phyloP scores from a whole-genome alignment of 2,888 invertebrate species.

The Mystacides longicornis region DNA sequence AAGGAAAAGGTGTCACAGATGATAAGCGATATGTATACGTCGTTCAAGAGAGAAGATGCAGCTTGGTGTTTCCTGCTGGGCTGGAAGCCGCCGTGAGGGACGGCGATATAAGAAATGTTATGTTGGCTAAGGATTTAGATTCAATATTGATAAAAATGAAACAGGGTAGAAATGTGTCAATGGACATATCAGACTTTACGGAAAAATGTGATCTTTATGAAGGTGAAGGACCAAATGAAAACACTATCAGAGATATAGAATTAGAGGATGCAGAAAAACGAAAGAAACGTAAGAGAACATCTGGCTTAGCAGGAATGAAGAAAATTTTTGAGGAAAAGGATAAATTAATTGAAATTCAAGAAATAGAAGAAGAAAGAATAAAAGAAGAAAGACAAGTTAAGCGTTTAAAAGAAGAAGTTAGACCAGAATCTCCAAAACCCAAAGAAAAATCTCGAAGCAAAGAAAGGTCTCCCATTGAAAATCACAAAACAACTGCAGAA shows the following conservation, averaged over 20 bases:
- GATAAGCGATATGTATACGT: conserved; percentile 65
- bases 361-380: conserved; percentile 49
- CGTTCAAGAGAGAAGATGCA: conserved; percentile 65
- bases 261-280: conserved; percentile 48
- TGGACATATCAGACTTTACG: conserved; percentile 57
- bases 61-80: conserved; percentile 64
- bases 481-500: conserved; percentile 7
- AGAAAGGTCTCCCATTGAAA: conserved; percentile 28
- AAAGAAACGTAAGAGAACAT: conserved; percentile 54
- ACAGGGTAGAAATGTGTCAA: conserved; percentile 67
- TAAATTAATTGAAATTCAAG: conserved; percentile 54
- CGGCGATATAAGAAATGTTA: conserved; percentile 68
- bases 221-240: conserved; percentile 63
- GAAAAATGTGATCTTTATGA: conserved; percentile 56
- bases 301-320: conserved; percentile 56
- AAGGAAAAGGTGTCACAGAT: conserved; percentile 50
- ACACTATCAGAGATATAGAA: conserved; percentile 55
- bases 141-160: conserved; percentile 65
- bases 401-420: conserved; percentile 27
- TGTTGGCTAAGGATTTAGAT: conserved; percentile 69
- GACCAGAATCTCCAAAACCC: conserved; percentile 24
- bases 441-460: conserved; percentile 19
- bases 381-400: conserved; percentile 37
- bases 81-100: conserved; percentile 70
- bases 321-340: conserved; percentile 75